phyloP scores from a whole-genome alignment of 92 coral and sea anemone genomes.

The Montipora capitata region DNA sequence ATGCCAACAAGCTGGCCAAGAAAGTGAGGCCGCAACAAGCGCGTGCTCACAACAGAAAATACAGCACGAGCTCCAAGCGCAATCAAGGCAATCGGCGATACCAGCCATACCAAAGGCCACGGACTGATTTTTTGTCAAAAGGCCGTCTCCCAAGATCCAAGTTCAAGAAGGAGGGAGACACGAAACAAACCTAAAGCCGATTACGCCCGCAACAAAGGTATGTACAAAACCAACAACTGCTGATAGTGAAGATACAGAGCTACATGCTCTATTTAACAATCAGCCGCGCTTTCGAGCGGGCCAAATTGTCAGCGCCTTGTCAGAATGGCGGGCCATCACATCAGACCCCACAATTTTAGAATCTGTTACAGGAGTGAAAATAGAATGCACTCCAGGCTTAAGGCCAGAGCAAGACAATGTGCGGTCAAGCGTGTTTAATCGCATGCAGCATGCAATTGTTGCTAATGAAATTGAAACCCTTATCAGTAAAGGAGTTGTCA shows the following conservation, averaged over 20 bases:
- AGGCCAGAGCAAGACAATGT: constrained; percentile 20
- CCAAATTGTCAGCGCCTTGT: constrained; percentile 35
- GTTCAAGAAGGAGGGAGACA: constrained; percentile 25
- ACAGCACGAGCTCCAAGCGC: constrained; percentile 6
- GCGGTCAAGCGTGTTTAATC: constrained; percentile 63
- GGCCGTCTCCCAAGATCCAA: constrained; percentile 30
- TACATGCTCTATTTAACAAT: constrained; percentile 19
- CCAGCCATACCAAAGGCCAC: constrained; percentile 27
- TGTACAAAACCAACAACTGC: constrained; percentile 17
- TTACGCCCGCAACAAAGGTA: constrained; percentile 26
- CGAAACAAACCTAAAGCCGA: constrained; percentile 13
- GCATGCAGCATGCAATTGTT: constrained; percentile 40
- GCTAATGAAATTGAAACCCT: constrained; percentile 58
- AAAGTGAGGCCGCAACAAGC: constrained; percentile 38
- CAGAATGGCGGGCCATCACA: constrained; percentile 28
- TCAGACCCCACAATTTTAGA: constrained; percentile 50
- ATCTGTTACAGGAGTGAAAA: constrained; percentile 42
- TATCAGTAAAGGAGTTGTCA: constrained; percentile 37
- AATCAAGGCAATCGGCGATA: constrained; percentile 28
- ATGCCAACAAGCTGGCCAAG: constrained; percentile 77
- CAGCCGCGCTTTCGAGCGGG: constrained; percentile 13
- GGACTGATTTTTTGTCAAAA: constrained; percentile 35
- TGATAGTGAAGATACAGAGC: background rate
- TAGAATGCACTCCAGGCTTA: constrained; percentile 29
- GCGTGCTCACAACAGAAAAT: constrained; percentile 22